A percentile compares a stretch with the other conserved stretches of the same genome.
Conservation (phyloP, 1,140 invertebrate genomes). For the Drosophila kanapiae region DNA sequence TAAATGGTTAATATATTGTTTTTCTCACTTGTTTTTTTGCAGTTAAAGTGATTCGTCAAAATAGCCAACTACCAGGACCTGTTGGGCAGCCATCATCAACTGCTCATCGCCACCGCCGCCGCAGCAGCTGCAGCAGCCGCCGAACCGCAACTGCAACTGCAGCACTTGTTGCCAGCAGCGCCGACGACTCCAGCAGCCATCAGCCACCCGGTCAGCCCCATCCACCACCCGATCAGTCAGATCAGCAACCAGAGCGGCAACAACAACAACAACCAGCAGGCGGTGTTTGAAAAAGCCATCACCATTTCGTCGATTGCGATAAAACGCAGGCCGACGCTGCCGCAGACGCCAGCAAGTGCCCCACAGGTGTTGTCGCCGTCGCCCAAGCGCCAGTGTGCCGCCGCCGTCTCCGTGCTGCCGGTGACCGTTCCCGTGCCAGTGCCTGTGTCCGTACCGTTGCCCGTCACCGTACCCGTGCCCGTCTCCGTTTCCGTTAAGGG, state of each 20-base stretch:
- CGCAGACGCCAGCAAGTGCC: slow-evolving; percentile 86
- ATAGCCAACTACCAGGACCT: slow-evolving; percentile 80
- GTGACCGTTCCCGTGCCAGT: slow-evolving; percentile 57
- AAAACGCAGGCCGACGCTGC: slow-evolving; percentile 86
- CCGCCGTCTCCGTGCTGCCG: slow-evolving; percentile 82
- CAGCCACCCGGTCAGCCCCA: slow-evolving; percentile 18
- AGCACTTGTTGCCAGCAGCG: slow-evolving; percentile 64
- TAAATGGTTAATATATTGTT: neutral
- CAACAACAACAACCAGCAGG: slow-evolving; percentile 68
- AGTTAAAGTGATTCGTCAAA: slow-evolving; percentile 75
- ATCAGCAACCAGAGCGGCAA: slow-evolving; percentile 38
- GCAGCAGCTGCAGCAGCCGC: slow-evolving; percentile 50
- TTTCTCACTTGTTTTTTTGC: neutral
- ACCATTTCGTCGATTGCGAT: slow-evolving; percentile 86
- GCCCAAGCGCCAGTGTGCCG: slow-evolving; percentile 85
- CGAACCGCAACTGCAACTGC: slow-evolving; percentile 72
- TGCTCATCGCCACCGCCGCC: slow-evolving; percentile 65
- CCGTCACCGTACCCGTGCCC: slow-evolving; percentile 57
- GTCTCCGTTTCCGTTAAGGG: slow-evolving; percentile 51
- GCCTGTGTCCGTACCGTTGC: slow-evolving; percentile 67
- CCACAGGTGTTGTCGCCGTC: slow-evolving; percentile 86
- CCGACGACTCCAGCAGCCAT: slow-evolving; percentile 54
- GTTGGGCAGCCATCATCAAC: slow-evolving; percentile 80
- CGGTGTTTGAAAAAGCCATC: slow-evolving; percentile 85
- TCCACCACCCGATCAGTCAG: slow-evolving; percentile 21